A percentile compares a stretch with the other conserved stretches of the same genome.
Evolutionary conservation across 1,140 invertebrate species (phyloP).

Genomic region (Onthophagus taurus): DNA sequence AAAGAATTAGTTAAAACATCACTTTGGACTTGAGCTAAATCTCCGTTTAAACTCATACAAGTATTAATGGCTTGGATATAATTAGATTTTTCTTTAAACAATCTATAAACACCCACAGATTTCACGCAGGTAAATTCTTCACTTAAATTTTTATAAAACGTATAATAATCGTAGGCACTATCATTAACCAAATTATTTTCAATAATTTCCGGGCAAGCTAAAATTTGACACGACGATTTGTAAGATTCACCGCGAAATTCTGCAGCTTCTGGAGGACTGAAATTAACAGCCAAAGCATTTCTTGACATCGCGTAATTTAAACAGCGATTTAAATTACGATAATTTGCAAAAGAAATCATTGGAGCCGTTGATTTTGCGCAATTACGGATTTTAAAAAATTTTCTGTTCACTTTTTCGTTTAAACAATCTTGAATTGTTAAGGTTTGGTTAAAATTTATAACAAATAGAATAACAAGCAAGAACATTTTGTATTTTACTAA

Average conservation of each 20-base stretch:
- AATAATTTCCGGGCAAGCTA: slow-evolving; percentile 50
- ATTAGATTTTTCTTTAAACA: slow-evolving; percentile 42
- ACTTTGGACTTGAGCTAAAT: slow-evolving; percentile 47
- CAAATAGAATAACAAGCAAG: too few relatives aligned
- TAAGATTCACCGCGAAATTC: slow-evolving; percentile 17
- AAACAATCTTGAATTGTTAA: too few relatives aligned
- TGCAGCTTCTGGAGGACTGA: slow-evolving; percentile 36
- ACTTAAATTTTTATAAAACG: slow-evolving; percentile 42
- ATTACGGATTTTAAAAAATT: slow-evolving; percentile 24
- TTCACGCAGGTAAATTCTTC: slow-evolving; percentile 46
- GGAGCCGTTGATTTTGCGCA: slow-evolving; percentile 22
- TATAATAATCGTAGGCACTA: slow-evolving; percentile 49
- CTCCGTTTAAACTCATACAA: slow-evolving; percentile 45
- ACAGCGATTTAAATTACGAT: slow-evolving; percentile 36
- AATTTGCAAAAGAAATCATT: slow-evolving; percentile 17
- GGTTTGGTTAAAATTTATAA: too few relatives aligned
- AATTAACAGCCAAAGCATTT: slow-evolving; percentile 54
- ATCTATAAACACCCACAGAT: slow-evolving; percentile 47
- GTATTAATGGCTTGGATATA: slow-evolving; percentile 42
- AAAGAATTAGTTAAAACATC: slow-evolving; percentile 47
- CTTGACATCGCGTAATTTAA: slow-evolving; percentile 44
- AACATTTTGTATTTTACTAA: too few relatives aligned
- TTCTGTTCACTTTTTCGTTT: not conserved
- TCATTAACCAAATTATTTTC: slow-evolving; percentile 40
- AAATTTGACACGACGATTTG: slow-evolving; percentile 36